phyloP scores from a whole-genome alignment of 2,797 vertebrate genomes.

The Sebastes hubbsi region DNA sequence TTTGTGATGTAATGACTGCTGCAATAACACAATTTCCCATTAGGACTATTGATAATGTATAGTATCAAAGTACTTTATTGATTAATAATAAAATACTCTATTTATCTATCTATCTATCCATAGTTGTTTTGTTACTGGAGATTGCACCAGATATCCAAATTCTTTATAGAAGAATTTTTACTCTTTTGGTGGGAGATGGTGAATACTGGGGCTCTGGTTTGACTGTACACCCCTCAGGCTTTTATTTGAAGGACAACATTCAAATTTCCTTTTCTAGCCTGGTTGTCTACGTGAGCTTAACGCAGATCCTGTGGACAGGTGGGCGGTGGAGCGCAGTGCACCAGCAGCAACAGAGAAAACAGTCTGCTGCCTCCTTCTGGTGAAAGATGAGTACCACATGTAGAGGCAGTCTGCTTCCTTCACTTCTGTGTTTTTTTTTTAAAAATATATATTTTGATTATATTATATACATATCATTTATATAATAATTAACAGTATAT shows the following conservation, averaged over 20 bases:
- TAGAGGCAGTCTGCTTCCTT: not conserved
- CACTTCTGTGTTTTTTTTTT: too few species aligned
- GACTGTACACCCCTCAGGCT: rapidly evolving
- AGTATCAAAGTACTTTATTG: too few species aligned
- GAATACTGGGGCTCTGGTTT: not conserved
- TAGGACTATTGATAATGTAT: too few species aligned
- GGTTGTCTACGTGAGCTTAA: not conserved
- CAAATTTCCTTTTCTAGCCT: not conserved
- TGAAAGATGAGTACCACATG: not conserved
- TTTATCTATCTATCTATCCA: too few species aligned
- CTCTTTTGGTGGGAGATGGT: not conserved
- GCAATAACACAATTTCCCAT: too few species aligned
- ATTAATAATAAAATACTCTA: too few species aligned
- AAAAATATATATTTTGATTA: too few species aligned
- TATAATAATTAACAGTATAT: not conserved
- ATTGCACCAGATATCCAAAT: not conserved
- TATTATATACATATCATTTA: not conserved
- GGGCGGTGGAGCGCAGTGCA: constrained; percentile 21
- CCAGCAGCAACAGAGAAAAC: not conserved
- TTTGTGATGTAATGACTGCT: too few species aligned
- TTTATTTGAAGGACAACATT: not conserved
- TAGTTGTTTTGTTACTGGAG: not conserved
- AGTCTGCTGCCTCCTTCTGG: constrained; percentile 19
- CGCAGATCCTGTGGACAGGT: not conserved
- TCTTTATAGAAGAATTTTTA: not conserved